Evolutionary conservation across 2,888 invertebrate genomes (phyloP).

Genomic region (Nebria brevicollis): DNA sequence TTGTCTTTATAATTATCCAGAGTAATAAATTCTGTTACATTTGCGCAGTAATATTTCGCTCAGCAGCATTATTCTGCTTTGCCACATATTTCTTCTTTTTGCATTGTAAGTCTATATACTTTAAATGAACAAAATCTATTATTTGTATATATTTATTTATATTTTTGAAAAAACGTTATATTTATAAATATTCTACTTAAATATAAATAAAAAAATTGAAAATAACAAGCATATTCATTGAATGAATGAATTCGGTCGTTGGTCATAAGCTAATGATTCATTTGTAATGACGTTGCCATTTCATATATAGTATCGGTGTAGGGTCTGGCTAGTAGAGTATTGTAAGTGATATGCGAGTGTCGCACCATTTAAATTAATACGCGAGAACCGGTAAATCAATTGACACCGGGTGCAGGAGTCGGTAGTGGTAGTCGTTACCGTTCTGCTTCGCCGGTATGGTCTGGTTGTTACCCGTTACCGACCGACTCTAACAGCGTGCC

Average conservation of each 20-base stretch:
- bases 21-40: constrained; percentile 36
- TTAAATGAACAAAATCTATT: background rate
- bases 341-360: constrained; percentile 1
- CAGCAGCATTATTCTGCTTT: background rate
- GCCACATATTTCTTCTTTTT: background rate
- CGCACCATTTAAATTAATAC: constrained; percentile 17
- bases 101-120: background rate
- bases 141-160: too few species aligned
- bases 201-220: too few species aligned
- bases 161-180: too few species aligned
- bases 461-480: background rate
- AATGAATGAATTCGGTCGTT: too few species aligned
- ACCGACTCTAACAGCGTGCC: background rate
- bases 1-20: constrained; percentile 35
- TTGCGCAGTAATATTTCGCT: constrained; percentile 41
- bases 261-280: too few species aligned
- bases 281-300: too few species aligned
- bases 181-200: too few species aligned
- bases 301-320: background rate
- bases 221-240: too few species aligned
- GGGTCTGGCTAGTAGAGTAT: background rate
- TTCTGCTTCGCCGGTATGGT: background rate
- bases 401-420: constrained; percentile 6
- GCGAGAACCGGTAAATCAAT: constrained; percentile 9
- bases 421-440: constrained; percentile 5